Evolutionary conservation across 1,140 invertebrate genomes (phyloP).

Genomic region (Drosophila punjabiensis): DNA sequence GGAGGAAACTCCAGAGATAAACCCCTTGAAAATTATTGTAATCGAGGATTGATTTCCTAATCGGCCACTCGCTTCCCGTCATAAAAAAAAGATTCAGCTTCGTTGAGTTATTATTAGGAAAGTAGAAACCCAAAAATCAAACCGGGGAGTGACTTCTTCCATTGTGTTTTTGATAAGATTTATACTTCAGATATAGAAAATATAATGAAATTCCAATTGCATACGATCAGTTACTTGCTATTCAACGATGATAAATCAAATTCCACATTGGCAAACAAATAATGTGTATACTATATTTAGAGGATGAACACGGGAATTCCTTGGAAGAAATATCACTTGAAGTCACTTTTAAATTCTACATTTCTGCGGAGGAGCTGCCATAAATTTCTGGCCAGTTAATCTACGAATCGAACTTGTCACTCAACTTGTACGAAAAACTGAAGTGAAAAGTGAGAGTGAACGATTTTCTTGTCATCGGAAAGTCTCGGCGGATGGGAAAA

Average conservation of each 20-base stretch:
- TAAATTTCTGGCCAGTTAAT: slow-evolving; percentile 51
- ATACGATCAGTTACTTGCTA: slow-evolving; percentile 42
- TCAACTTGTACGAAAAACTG: slow-evolving; percentile 19
- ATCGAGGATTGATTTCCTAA: slow-evolving; percentile 31
- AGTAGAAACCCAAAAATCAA: slow-evolving; percentile 5
- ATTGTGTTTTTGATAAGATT: slow-evolving; percentile 35
- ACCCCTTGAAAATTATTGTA: slow-evolving; percentile 5
- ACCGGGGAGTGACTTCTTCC: slow-evolving; percentile 15
- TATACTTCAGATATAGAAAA: slow-evolving; percentile 21
- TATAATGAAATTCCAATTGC: slow-evolving; percentile 32
- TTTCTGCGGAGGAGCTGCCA: slow-evolving; percentile 11
- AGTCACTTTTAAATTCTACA: slow-evolving; percentile 31
- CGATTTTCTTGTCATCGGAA: slow-evolving; percentile 68
- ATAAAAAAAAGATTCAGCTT: slow-evolving; percentile 17
- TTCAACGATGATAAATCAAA: slow-evolving; percentile 34
- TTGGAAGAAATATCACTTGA: slow-evolving; percentile 30
- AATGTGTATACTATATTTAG: slow-evolving; percentile 36
- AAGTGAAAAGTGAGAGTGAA: slow-evolving; percentile 76
- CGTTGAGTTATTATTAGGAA: background rate
- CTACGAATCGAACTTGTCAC: slow-evolving; percentile 47
- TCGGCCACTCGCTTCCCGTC: slow-evolving; percentile 19
- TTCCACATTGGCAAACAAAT: slow-evolving; percentile 20
- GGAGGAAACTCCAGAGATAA: slow-evolving; percentile 26
- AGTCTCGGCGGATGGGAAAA: slow-evolving; percentile 15
- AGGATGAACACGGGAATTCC: slow-evolving; percentile 33